Conservation (phyloP, 2,797 vertebrate species). For the Heterohyrax brucei region DNA sequence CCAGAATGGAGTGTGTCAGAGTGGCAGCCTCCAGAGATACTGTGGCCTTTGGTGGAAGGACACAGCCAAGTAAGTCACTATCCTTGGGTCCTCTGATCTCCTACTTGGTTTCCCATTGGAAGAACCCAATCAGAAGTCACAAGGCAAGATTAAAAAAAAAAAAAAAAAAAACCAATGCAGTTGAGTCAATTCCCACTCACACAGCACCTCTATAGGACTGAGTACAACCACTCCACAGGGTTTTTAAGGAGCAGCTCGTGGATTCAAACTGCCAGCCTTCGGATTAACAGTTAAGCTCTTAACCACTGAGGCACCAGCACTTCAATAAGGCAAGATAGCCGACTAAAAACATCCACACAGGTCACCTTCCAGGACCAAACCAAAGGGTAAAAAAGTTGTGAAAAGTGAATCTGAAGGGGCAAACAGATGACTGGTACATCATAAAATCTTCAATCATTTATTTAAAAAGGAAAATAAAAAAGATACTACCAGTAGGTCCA, state of each 20-base stretch:
- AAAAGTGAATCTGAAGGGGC: slow-evolving; percentile 41
- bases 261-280: too few relatives aligned
- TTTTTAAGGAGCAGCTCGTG: too few relatives aligned
- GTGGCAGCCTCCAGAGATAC: neutral
- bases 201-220: too few relatives aligned
- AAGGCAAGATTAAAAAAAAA: neutral
- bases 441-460: neutral
- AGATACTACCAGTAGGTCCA: slow-evolving; percentile 29
- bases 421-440: neutral
- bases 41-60: neutral
- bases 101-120: neutral
- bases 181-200: too few relatives aligned
- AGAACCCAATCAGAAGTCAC: neutral
- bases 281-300: too few relatives aligned
- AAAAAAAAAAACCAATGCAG: too few relatives aligned
- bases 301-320: too few relatives aligned
- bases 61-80: neutral
- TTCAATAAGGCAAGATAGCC: neutral
- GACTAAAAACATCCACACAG: neutral
- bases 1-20: neutral
- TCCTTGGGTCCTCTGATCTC: neutral
- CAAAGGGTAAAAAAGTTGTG: neutral
- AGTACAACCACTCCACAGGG: too few relatives aligned
- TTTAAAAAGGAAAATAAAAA: neutral
- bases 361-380: neutral